A percentile compares a stretch with the other conserved stretches of the same genome.
Conservation (phyloP, 2,113 vertebrate genomes). For the Glaucomys volans region DNA sequence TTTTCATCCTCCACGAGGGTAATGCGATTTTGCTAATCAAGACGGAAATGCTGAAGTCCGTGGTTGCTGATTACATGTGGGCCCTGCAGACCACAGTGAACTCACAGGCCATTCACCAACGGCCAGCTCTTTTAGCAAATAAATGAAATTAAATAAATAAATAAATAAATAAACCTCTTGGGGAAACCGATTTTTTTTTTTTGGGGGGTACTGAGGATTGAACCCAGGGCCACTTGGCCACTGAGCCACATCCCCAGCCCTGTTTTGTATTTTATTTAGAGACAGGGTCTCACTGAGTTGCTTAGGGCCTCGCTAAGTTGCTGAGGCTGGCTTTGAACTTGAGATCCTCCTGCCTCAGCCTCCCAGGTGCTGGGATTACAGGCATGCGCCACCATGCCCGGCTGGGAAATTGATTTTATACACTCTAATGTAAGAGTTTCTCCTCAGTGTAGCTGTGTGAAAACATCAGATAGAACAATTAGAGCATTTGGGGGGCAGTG, state of each 20-base stretch:
- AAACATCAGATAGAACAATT: not conserved
- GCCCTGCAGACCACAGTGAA: not conserved
- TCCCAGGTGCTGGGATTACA: too few relatives aligned
- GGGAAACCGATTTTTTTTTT: slow-evolving; percentile 38
- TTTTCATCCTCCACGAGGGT: not conserved
- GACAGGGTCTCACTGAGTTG: too few relatives aligned
- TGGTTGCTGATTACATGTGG: not conserved
- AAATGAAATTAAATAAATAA: not conserved
- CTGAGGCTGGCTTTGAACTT: too few relatives aligned
- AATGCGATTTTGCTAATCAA: not conserved
- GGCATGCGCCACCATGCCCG: too few relatives aligned
- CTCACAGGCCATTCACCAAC: not conserved
- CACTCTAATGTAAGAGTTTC: not conserved
- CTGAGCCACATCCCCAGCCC: too few relatives aligned
- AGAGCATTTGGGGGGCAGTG: not conserved
- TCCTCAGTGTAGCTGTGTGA: not conserved
- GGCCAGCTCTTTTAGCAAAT: not conserved
- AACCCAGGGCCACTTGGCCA: too few relatives aligned
- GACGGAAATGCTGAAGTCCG: not conserved
- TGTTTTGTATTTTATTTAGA: too few relatives aligned
- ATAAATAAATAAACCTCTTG: not conserved
- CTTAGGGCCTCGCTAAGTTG: too few relatives aligned
- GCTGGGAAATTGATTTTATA: slow-evolving; percentile 53
- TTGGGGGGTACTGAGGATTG: too few relatives aligned
- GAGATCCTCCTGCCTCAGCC: too few relatives aligned